Conservation (phyloP, 2,797 vertebrate genomes). For the Fringilla coelebs region DNA sequence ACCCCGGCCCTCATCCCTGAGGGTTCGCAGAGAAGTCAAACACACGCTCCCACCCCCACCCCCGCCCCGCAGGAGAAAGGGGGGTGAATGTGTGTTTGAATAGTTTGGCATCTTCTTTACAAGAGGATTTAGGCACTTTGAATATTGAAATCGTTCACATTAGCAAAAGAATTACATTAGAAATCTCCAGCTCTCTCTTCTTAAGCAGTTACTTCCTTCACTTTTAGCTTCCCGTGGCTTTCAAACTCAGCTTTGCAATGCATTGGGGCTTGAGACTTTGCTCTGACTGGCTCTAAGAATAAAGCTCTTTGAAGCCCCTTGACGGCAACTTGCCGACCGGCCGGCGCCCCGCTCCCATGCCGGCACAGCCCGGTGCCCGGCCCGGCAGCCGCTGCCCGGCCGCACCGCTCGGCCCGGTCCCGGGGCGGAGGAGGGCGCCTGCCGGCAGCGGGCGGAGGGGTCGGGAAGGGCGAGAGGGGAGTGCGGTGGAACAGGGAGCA, state of each 20-base stretch:
- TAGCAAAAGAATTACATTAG: constrained; percentile 76
- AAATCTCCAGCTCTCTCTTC: constrained; percentile 54
- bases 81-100: constrained; percentile 59
- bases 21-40: constrained; percentile 19
- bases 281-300: constrained; percentile 49
- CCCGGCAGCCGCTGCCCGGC: background rate
- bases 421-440: background rate
- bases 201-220: constrained; percentile 74
- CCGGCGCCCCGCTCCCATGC: background rate
- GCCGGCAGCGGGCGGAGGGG: background rate
- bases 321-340: background rate
- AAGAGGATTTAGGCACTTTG: constrained; percentile 76
- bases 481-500: background rate
- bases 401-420: background rate
- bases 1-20: background rate
- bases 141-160: constrained; percentile 78
- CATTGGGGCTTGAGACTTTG: constrained; percentile 54
- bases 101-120: constrained; percentile 69
- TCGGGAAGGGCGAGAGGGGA: background rate
- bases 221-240: constrained; percentile 66
- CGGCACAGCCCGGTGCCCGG: background rate
- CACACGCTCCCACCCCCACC: background rate
- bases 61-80: constrained; percentile 25
- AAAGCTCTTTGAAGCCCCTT: constrained; percentile 26
- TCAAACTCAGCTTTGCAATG: constrained; percentile 59